Evolutionary conservation across 2,888 invertebrate genomes (phyloP), one percentile per base, ranked within the genome.

Genomic region (Venusia cambrica): DNA sequence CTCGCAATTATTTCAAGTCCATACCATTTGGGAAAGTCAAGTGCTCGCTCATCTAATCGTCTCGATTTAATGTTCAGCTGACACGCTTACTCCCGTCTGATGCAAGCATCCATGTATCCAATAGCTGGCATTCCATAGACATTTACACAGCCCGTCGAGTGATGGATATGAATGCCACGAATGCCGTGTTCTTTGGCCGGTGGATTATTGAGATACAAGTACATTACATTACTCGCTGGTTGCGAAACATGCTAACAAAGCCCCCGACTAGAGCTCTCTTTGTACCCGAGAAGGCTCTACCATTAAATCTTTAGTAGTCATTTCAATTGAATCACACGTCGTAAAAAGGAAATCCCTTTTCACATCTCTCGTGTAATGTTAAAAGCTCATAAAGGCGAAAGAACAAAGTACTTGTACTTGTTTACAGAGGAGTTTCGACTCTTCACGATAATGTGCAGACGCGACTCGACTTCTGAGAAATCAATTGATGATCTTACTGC

Each of bases 381-480:
- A 12, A 22, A 33, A 34, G 38, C 33, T 42, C 34, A 22, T 34
- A 30, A 42, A 38, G 13, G 7, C 29, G 45, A 48, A 45, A 42
- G 43, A 48, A 43, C 40, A 39, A 39, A 20, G 37, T 15, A 36
- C 27, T 11, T 15, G 13, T 17, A 21, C 14, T 28, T 35, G 40
- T 38, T 42, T 45, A 39, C 33, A 36, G 28, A 20, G 34, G 28
- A 28, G 22, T 21, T 26, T 29, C 15, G 24, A 26, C 26, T 19
- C 24, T 12, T 22, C 17, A 25, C 34, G 39, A 18, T 30, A 26
- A 39, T 17, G 34, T 14, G 20, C 39, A 26, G 34, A 17, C 20
- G 30, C 39, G 20, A 10, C 6, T 9, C 25, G 11, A 33, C 28
- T 48, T 44, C 48, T 20, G 29, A 41, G 44, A 41, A 45, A 37